Conservation (phyloP, 2,113 vertebrate species). For the Craseonycteris thonglongyai region DNA sequence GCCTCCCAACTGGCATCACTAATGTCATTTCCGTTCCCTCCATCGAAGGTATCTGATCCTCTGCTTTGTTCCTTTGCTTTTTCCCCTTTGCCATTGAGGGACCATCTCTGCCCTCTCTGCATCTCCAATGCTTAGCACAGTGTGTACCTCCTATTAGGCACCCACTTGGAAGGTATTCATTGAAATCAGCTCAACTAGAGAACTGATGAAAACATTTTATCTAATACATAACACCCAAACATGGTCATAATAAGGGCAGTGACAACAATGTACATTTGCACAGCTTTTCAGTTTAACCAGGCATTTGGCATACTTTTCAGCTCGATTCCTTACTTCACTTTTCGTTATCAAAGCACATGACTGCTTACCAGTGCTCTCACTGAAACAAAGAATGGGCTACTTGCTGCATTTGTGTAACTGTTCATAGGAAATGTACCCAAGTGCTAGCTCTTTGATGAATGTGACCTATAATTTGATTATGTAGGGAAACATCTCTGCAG, state of each 20-base stretch:
- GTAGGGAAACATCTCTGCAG: constrained; percentile 51
- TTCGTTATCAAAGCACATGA: constrained; percentile 21
- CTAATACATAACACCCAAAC: not conserved
- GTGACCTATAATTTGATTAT: constrained; percentile 66
- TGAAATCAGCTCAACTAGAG: not conserved
- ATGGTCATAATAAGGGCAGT: fast-evolving
- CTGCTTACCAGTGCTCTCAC: constrained; percentile 58
- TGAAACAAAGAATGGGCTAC: constrained; percentile 39
- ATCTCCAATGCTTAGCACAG: not conserved
- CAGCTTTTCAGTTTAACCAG: not conserved
- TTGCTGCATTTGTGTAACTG: constrained; percentile 40
- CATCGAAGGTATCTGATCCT: too few relatives aligned
- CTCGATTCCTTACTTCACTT: not conserved
- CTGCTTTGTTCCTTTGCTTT: not conserved
- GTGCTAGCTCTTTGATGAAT: constrained; percentile 63
- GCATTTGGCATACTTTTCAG: not conserved
- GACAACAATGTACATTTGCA: not conserved
- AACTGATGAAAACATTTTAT: not conserved
- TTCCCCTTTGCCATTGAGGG: not conserved
- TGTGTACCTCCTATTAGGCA: not conserved
- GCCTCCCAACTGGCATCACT: fast-evolving
- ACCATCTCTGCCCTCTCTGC: not conserved
- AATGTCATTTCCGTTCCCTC: not conserved
- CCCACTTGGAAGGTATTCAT: not conserved
- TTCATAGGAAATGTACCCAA: constrained; percentile 34